These are phyloP conservation scores for Mola mola DNA, from an alignment of 2,113 vertebrate species.

Conservation along the genomic window DNA sequence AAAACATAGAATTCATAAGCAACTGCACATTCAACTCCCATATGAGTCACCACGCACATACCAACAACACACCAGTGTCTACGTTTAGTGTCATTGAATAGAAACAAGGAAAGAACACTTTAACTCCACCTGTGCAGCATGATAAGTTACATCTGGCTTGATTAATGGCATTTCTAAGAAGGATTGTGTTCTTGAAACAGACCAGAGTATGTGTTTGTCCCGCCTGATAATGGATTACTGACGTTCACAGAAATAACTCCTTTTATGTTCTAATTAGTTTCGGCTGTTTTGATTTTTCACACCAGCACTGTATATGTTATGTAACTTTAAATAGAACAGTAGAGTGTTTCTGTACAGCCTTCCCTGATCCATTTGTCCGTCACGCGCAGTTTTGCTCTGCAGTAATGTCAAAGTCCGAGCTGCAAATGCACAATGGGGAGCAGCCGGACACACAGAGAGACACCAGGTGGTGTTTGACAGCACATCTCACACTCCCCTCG, in stretches of 20 bases:
- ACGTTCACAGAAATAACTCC: neutral
- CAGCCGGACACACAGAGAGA: slow-evolving; percentile 27
- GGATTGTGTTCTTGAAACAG: slow-evolving; percentile 25
- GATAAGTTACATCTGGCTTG: too few relatives aligned
- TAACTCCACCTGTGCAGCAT: too few relatives aligned
- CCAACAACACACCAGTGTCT: neutral
- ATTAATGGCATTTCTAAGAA: neutral
- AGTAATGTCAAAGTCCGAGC: neutral
- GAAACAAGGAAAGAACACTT: too few relatives aligned
- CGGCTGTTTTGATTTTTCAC: too few relatives aligned
- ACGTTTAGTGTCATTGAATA: too few relatives aligned
- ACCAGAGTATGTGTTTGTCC: neutral
- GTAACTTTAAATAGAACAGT: too few relatives aligned
- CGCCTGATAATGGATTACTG: neutral
- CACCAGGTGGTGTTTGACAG: slow-evolving; percentile 53
- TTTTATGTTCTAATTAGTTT: too few relatives aligned
- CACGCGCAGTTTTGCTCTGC: slow-evolving; percentile 8
- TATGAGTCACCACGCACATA: too few relatives aligned
- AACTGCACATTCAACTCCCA: too few relatives aligned
- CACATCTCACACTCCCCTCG: neutral
- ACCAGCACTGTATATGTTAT: too few relatives aligned
- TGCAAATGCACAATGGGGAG: too few relatives aligned
- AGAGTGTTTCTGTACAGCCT: neutral
- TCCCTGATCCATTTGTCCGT: neutral
- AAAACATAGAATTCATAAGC: too few relatives aligned